These are phyloP conservation scores for Camponotus pennsylvanicus DNA, from an alignment of 1,140 invertebrate species.

Conservation along the genomic window DNA sequence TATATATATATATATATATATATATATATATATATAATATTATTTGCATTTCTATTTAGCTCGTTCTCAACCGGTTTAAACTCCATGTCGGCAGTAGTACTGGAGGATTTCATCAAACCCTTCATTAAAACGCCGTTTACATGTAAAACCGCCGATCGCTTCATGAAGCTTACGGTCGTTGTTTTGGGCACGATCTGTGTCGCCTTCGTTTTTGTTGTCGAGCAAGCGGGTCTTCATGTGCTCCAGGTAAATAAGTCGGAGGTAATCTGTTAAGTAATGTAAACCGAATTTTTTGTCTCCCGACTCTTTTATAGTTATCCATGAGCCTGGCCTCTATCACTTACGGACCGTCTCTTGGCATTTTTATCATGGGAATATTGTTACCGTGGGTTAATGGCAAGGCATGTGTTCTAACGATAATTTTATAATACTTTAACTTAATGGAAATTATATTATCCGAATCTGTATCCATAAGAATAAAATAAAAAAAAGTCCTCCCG, in stretches of 20 bases:
- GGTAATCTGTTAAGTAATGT: not conserved
- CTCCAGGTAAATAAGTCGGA: slow-evolving; percentile 86
- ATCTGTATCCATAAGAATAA: slow-evolving; percentile 54
- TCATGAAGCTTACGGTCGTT: slow-evolving; percentile 91
- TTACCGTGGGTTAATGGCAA: slow-evolving; percentile 92
- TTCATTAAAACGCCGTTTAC: slow-evolving; percentile 88
- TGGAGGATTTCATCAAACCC: slow-evolving; percentile 92
- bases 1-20: too few species aligned
- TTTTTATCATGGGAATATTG: slow-evolving; percentile 94
- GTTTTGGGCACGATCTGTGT: slow-evolving; percentile 90
- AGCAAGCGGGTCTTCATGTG: slow-evolving; percentile 90
- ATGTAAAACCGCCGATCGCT: slow-evolving; percentile 88
- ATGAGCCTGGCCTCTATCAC: slow-evolving; percentile 90
- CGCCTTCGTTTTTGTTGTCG: slow-evolving; percentile 90
- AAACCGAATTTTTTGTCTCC: not conserved
- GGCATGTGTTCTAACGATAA: slow-evolving; percentile 81
- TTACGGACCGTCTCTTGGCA: slow-evolving; percentile 91
- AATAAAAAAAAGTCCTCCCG: slow-evolving; percentile 61
- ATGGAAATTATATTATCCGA: too few species aligned
- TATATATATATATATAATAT: not conserved
- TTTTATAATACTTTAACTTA: not conserved
- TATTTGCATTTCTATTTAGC: slow-evolving; percentile 86
- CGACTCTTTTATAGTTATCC: slow-evolving; percentile 87
- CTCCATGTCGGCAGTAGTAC: slow-evolving; percentile 95
- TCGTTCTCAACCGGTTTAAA: slow-evolving; percentile 97